Conservation (phyloP, 2,113 vertebrate species). For the Chionodraco myersi region DNA sequence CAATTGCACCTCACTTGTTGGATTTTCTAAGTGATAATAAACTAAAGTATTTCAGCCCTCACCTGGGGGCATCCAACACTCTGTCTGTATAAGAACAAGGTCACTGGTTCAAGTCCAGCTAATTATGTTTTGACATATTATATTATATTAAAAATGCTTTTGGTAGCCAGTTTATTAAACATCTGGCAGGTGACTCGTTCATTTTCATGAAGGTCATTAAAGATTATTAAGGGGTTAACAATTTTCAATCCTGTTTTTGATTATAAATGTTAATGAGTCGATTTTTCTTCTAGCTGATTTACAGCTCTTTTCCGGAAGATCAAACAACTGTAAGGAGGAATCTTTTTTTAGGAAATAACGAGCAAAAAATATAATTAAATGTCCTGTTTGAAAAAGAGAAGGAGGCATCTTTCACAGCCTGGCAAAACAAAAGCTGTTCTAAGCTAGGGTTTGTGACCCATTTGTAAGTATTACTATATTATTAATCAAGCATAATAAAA, state of each 20-base stretch:
- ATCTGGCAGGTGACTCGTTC: background rate
- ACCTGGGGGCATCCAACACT: background rate
- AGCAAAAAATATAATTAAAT: background rate
- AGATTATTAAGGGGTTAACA: background rate
- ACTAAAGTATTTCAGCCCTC: background rate
- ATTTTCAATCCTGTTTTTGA: background rate
- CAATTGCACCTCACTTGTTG: too few relatives aligned
- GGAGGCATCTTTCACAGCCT: background rate
- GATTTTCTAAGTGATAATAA: background rate
- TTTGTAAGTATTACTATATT: background rate
- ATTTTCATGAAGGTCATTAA: background rate
- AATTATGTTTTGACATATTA: background rate
- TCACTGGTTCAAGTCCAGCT: background rate
- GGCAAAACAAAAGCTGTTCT: background rate
- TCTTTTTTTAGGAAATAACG: background rate
- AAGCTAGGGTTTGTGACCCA: background rate
- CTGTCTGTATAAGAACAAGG: background rate
- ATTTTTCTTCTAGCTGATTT: too few relatives aligned
- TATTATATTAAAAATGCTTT: background rate
- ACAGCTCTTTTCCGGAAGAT: background rate
- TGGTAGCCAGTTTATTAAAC: background rate
- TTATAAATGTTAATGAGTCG: background rate
- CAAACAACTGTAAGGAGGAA: background rate
- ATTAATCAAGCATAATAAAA: background rate
- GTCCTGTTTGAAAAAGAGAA: background rate